A percentile compares a stretch with the other conserved stretches of the same genome.
Conservation (phyloP, 2,888 invertebrate species). For the Aphidius colemani region DNA sequence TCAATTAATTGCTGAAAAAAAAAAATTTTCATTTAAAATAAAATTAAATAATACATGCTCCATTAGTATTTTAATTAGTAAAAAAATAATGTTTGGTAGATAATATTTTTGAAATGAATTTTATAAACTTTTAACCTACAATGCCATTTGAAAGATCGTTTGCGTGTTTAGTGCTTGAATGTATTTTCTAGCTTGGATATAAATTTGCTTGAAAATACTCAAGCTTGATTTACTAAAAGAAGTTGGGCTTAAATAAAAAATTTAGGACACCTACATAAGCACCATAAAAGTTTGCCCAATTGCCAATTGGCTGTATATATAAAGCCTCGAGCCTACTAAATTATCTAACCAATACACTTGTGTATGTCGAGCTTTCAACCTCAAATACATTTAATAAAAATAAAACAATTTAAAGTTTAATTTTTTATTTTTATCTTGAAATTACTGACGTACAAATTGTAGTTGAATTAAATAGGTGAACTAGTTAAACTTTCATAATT, state of each 20-base stretch:
- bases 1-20: too few relatives aligned
- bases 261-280: slow-evolving; percentile 24
- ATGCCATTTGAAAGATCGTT: background rate
- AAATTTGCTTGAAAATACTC: slow-evolving; percentile 14
- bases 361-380: background rate
- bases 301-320: slow-evolving; percentile 15
- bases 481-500: background rate
- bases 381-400: too few relatives aligned
- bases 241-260: slow-evolving; percentile 19
- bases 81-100: too few relatives aligned
- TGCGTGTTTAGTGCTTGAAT: slow-evolving; percentile 16
- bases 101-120: too few relatives aligned
- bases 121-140: too few relatives aligned
- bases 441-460: background rate
- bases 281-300: slow-evolving; percentile 19
- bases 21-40: too few relatives aligned
- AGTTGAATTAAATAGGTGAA: background rate
- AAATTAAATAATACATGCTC: too few relatives aligned
- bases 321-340: slow-evolving; percentile 2
- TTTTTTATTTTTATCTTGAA: too few relatives aligned
- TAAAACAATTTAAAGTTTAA: too few relatives aligned
- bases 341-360: background rate
- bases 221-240: background rate
- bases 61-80: too few relatives aligned
- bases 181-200: background rate